Evolutionary conservation across 2,888 invertebrate species (phyloP).

Genomic region (Copidosoma aretas): DNA sequence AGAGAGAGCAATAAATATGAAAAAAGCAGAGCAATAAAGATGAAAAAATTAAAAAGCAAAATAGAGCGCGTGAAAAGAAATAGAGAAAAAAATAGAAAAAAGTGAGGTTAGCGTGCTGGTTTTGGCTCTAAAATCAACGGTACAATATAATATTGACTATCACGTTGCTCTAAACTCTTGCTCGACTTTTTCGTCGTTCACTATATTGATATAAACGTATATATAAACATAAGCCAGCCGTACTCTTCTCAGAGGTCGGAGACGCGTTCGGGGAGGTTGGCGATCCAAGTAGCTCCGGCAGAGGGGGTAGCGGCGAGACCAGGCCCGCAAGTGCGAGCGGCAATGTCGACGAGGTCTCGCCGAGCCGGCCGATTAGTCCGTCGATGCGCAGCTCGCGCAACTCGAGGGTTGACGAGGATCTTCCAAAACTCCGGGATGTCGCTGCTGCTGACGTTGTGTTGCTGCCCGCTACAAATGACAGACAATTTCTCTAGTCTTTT

Average conservation of each 20-base stretch:
- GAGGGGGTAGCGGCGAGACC: constrained; percentile 48
- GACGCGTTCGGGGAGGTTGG: constrained; percentile 51
- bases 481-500: not conserved
- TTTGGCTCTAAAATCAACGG: not conserved
- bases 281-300: constrained; percentile 50
- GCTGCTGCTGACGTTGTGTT: constrained; percentile 1
- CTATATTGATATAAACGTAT: constrained; percentile 4
- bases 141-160: not conserved
- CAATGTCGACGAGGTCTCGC: constrained; percentile 49
- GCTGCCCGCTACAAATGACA: not conserved
- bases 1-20: not conserved
- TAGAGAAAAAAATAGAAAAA: not conserved
- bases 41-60: not conserved
- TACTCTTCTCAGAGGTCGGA: constrained; percentile 52
- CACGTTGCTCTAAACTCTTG: too few relatives aligned
- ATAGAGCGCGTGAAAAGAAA: not conserved
- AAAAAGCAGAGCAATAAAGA: not conserved
- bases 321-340: constrained; percentile 49
- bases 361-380: constrained; percentile 48
- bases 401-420: constrained; percentile 50
- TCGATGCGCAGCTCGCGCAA: constrained; percentile 50
- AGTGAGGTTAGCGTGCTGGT: too few relatives aligned
- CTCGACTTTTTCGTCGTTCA: too few relatives aligned
- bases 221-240: constrained; percentile 24
- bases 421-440: constrained; percentile 44